Evolutionary conservation across 2,888 invertebrate species (phyloP).

Genomic region (Macrophya alboannulata): DNA sequence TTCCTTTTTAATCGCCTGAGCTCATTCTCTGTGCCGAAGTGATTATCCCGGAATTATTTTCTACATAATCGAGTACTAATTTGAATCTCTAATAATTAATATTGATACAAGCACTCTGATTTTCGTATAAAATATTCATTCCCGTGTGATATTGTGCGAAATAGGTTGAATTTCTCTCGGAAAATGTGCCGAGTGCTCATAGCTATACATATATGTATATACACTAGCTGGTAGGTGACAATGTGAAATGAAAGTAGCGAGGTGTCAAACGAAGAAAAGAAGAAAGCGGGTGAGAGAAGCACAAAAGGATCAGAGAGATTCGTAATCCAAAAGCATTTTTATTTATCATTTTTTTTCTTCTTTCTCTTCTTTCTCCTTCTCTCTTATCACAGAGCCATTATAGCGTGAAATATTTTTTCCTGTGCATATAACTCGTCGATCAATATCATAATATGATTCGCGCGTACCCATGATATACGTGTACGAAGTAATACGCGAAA

Average conservation of each 20-base stretch:
- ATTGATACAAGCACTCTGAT: neutral
- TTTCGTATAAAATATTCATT: neutral
- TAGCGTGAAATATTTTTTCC: neutral
- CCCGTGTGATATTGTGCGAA: neutral
- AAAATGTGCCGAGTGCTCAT: neutral
- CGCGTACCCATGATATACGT: neutral
- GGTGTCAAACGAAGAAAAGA: conserved; percentile 10
- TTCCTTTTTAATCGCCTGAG: too few relatives aligned
- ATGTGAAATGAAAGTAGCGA: conserved; percentile 23
- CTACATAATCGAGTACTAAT: neutral
- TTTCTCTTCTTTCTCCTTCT: neutral
- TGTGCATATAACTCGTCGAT: neutral
- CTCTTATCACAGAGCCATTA: neutral
- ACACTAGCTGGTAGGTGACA: neutral
- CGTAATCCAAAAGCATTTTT: conserved; percentile 11
- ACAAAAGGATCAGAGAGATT: conserved; percentile 43
- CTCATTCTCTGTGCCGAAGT: neutral
- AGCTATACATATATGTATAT: neutral
- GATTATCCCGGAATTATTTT: neutral
- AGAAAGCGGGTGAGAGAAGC: conserved; percentile 5
- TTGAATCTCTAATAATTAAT: neutral
- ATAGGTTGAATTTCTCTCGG: neutral
- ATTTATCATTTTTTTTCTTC: neutral
- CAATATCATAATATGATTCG: neutral
- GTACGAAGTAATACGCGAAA: neutral